Evolutionary conservation across 2,888 invertebrate species (phyloP).

Genomic region (Thereva nobilitata): DNA sequence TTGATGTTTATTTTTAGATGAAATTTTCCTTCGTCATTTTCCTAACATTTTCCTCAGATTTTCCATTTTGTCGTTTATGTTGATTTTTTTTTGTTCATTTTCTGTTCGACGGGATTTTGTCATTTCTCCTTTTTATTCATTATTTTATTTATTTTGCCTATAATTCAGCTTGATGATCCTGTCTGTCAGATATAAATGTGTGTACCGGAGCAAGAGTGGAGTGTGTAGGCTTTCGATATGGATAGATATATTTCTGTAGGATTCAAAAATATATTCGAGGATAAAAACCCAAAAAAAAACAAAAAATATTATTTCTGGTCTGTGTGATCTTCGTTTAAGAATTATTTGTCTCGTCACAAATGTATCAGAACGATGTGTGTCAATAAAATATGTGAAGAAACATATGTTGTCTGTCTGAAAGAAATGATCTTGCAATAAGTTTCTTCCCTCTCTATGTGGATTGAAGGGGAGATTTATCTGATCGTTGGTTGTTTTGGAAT

Average conservation of each 20-base stretch:
- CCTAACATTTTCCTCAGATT: conserved; percentile 15
- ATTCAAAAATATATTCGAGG: no score
- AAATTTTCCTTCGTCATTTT: conserved; percentile 13
- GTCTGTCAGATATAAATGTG: conserved; percentile 9
- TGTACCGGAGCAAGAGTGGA: not conserved
- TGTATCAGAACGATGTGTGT: conserved; percentile 45
- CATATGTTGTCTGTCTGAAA: not conserved
- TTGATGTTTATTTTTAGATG: conserved; percentile 23
- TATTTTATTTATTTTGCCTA: conserved; percentile 28
- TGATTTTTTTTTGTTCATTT: conserved; percentile 12
- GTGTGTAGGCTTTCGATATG: no score
- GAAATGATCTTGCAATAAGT: not conserved
- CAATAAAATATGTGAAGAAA: conserved; percentile 19
- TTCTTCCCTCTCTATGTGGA: conserved; percentile 11
- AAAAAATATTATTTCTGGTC: not conserved
- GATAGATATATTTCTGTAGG: no score
- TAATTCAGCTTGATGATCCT: conserved; percentile 22
- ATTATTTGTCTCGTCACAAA: conserved; percentile 46
- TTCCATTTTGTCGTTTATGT: conserved; percentile 16
- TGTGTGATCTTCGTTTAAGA: conserved; percentile 40
- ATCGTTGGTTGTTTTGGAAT: not conserved
- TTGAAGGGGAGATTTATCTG: not conserved
- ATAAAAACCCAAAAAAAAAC: no score
- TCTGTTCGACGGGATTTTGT: not conserved
- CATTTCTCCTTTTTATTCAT: conserved; percentile 9